Percentiles rank a stretch among this genome's conserved stretches.
Evolutionary conservation across 1,140 invertebrate species (phyloP).

Genomic region (Mylabris phalerata): DNA sequence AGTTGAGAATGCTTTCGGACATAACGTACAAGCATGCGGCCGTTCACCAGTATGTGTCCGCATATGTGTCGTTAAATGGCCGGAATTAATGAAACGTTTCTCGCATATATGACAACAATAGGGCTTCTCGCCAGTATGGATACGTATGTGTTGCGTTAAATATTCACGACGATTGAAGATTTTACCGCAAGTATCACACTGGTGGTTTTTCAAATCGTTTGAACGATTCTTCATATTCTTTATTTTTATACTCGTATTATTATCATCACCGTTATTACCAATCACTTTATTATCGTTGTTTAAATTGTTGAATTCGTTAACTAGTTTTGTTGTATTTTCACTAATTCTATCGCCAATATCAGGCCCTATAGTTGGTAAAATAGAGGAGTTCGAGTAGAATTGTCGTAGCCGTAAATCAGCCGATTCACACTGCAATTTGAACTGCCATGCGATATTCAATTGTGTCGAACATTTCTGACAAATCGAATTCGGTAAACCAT

Average conservation of each 20-base stretch:
- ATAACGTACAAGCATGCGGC: constrained; percentile 27
- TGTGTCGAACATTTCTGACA: constrained; percentile 41
- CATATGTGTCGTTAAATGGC: constrained; percentile 37
- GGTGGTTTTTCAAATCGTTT: constrained; percentile 23
- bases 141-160: constrained; percentile 26
- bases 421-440: constrained; percentile 44
- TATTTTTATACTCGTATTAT: too few relatives aligned
- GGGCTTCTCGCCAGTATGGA: constrained; percentile 28
- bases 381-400: constrained; percentile 11
- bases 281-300: neutral
- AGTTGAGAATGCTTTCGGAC: constrained; percentile 26
- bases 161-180: constrained; percentile 26
- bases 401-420: constrained; percentile 37
- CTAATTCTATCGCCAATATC: too few relatives aligned
- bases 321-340: too few relatives aligned
- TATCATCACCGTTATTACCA: too few relatives aligned
- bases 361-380: too few relatives aligned
- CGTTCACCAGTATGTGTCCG: constrained; percentile 43
- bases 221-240: constrained; percentile 2
- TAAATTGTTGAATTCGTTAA: constrained; percentile 1
- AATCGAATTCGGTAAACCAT: constrained; percentile 42
- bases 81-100: constrained; percentile 24
- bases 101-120: constrained; percentile 27
- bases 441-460: constrained; percentile 42
- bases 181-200: constrained; percentile 27